Conservation (phyloP, 2,797 vertebrate genomes). For the Emydoidea blandingii region DNA sequence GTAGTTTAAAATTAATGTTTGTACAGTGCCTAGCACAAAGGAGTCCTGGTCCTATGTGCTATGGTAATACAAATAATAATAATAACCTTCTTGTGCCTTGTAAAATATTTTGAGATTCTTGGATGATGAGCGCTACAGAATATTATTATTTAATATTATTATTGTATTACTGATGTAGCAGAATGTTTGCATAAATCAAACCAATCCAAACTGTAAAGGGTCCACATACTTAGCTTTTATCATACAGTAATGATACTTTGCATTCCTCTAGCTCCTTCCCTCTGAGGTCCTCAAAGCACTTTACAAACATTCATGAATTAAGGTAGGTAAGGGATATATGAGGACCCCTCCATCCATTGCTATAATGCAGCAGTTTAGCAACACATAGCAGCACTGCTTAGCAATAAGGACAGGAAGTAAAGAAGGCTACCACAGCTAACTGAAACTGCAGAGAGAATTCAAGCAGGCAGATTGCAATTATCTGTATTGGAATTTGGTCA, state of each 20-base stretch:
- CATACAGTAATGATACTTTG: constrained; percentile 15
- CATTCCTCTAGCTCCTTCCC: constrained; percentile 38
- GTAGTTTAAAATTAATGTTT: background rate
- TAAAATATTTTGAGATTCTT: constrained; percentile 41
- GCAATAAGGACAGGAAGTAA: background rate
- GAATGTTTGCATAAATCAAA: constrained; percentile 63
- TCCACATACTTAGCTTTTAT: constrained; percentile 46
- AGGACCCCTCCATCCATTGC: background rate
- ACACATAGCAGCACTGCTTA: background rate
- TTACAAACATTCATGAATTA: constrained; percentile 29
- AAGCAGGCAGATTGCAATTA: background rate
- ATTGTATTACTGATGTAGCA: constrained; percentile 31
- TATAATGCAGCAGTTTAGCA: background rate
- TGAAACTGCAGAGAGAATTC: constrained; percentile 16
- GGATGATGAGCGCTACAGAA: constrained; percentile 65
- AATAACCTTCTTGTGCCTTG: background rate
- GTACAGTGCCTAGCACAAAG: background rate
- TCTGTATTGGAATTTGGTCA: background rate
- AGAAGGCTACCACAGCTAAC: background rate
- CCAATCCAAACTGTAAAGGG: constrained; percentile 32
- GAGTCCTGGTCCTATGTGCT: background rate
- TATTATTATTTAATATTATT: constrained; percentile 70
- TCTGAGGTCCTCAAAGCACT: constrained; percentile 43
- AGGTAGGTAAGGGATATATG: background rate
- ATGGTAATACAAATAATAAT: background rate